A percentile compares a stretch with the other conserved stretches of the same genome.
Evolutionary conservation across 2,797 vertebrate species (phyloP).

Genomic region (Poecilia gillii): DNA sequence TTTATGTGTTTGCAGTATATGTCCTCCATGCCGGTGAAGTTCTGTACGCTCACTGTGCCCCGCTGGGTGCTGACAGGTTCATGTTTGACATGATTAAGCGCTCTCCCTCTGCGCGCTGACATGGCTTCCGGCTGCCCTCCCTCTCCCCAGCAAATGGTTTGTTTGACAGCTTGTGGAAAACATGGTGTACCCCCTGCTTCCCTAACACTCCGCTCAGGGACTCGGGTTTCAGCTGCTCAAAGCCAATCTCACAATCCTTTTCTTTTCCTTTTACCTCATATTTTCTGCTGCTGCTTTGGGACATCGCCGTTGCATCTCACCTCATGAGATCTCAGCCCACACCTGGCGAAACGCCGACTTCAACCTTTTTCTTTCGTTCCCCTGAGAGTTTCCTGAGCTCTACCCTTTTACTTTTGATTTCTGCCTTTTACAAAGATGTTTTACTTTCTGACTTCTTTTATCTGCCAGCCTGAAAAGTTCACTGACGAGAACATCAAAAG

Average conservation of each 20-base stretch:
- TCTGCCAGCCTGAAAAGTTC: constrained; percentile 29
- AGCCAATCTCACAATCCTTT: constrained; percentile 37
- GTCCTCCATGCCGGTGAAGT: neutral
- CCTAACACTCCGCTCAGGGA: constrained; percentile 43
- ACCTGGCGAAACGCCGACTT: constrained; percentile 18
- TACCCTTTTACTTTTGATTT: constrained; percentile 21
- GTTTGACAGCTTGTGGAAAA: constrained; percentile 54
- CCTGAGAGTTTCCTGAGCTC: constrained; percentile 27
- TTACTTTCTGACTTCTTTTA: constrained; percentile 19
- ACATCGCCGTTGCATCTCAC: constrained; percentile 20
- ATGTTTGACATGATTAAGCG: constrained; percentile 10
- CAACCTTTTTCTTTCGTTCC: constrained; percentile 35
- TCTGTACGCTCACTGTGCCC: neutral
- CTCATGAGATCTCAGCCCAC: constrained; percentile 18
- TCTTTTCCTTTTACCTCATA: neutral
- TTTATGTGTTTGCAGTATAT: neutral
- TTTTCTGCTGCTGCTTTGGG: constrained; percentile 37
- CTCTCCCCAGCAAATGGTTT: constrained; percentile 35
- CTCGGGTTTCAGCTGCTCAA: constrained; percentile 40
- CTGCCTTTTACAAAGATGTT: constrained; percentile 29
- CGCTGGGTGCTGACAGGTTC: constrained; percentile 3
- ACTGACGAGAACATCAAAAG: constrained; percentile 3
- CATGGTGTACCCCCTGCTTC: constrained; percentile 26
- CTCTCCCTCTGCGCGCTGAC: constrained; percentile 7
- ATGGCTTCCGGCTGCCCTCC: constrained; percentile 34